A percentile compares a stretch with the other conserved stretches of the same genome.
Evolutionary conservation across 2,888 invertebrate species (phyloP).

Genomic region (Kuschelorhynchus macadamiae): DNA sequence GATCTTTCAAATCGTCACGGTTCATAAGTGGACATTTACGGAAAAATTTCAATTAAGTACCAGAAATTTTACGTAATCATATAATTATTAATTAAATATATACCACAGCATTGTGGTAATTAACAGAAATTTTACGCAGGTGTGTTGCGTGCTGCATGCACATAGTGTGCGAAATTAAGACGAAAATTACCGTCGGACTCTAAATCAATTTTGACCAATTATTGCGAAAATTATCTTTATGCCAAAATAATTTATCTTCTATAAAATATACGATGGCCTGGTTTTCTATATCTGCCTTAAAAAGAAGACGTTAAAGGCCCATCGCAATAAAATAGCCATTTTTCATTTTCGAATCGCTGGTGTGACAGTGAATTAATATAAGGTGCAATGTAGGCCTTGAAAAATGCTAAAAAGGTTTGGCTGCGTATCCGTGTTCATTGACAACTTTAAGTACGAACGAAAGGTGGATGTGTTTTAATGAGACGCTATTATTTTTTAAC

Average conservation of each 20-base stretch:
- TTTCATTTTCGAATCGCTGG: conserved; percentile 30
- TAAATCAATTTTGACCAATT: conserved; percentile 19
- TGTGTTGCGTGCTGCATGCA: background rate
- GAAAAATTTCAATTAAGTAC: no score
- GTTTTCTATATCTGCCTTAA: conserved; percentile 19
- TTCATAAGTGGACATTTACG: no score
- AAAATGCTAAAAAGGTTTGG: no score
- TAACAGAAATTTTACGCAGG: conserved; percentile 3
- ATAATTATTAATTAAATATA: background rate
- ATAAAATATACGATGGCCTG: conserved; percentile 24
- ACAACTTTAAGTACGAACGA: no score
- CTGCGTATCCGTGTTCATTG: no score
- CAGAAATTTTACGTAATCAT: background rate
- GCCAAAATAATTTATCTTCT: conserved; percentile 24
- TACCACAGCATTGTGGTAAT: background rate
- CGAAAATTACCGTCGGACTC: conserved; percentile 3
- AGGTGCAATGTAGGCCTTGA: no score
- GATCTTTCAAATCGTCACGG: no score
- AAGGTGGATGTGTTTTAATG: no score
- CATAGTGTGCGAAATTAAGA: background rate
- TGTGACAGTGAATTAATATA: conserved; percentile 9
- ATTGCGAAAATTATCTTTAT: conserved; percentile 17
- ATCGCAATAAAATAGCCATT: conserved; percentile 36
- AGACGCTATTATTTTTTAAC: no score
- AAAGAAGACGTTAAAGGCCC: conserved; percentile 14